These are phyloP conservation scores for Artibeus jamaicensis DNA, from an alignment of 2,797 vertebrate species.

Conservation along the genomic window DNA sequence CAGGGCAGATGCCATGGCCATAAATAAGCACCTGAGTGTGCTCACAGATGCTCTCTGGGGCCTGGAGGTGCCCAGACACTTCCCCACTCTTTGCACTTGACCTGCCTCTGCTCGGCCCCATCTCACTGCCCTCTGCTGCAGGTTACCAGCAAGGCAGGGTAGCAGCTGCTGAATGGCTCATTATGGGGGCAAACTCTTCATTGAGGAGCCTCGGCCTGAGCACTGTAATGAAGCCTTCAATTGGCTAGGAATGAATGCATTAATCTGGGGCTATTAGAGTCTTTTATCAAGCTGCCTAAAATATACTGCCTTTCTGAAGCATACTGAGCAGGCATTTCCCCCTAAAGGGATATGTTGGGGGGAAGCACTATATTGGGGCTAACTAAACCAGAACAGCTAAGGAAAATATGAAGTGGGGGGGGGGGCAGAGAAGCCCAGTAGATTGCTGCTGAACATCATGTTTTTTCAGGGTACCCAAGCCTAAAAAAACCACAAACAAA, in stretches of 20 bases:
- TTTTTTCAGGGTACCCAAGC: neutral
- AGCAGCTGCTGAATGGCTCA: slow-evolving; percentile 74
- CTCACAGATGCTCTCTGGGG: neutral
- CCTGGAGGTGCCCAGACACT: neutral
- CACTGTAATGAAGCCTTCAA: slow-evolving; percentile 70
- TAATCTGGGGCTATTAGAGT: slow-evolving; percentile 77
- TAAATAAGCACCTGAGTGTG: neutral
- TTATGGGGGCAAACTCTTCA: slow-evolving; percentile 66
- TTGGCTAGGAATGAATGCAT: slow-evolving; percentile 78
- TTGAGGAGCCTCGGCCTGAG: slow-evolving; percentile 44
- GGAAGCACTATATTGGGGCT: slow-evolving; percentile 35
- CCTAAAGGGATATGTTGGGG: slow-evolving; percentile 58
- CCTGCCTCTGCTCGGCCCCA: neutral
- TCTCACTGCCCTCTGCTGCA: neutral
- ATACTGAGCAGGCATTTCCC: slow-evolving; percentile 65
- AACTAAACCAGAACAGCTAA: slow-evolving; percentile 59
- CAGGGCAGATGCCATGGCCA: neutral
- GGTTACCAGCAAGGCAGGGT: slow-evolving; percentile 21
- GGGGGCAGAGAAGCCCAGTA: neutral
- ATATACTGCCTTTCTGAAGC: slow-evolving; percentile 69
- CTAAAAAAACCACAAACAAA: neutral
- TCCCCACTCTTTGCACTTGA: neutral
- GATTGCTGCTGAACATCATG: neutral
- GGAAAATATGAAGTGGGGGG: neutral
- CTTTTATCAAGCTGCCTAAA: slow-evolving; percentile 76